Evolutionary conservation across 92 coral and sea anemone genomes (phyloP).

Genomic region (Heliopora coerulea): DNA sequence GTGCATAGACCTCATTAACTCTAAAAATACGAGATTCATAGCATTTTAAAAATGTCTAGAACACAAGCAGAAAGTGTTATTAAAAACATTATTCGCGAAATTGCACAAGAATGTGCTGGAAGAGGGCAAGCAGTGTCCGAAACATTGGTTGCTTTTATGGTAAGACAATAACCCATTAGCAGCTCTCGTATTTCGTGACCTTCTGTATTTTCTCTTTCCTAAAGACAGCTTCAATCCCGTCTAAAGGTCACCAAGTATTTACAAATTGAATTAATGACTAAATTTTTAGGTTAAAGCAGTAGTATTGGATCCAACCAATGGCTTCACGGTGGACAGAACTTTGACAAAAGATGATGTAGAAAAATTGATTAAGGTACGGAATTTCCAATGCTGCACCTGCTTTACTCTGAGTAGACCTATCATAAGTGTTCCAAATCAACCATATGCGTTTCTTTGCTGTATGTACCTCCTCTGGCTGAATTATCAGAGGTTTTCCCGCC

Average conservation of each 20-base stretch:
- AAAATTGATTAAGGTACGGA: slow-evolving; percentile 82
- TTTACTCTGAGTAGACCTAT: too few relatives aligned
- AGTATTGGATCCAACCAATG: slow-evolving; percentile 95
- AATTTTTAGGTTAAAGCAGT: slow-evolving; percentile 92
- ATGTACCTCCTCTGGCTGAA: too few relatives aligned
- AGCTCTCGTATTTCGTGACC: not conserved
- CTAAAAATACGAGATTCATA: not conserved
- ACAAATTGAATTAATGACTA: too few relatives aligned
- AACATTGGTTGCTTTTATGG: slow-evolving; percentile 97
- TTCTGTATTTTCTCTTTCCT: not conserved
- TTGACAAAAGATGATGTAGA: slow-evolving; percentile 98
- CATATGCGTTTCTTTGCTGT: too few relatives aligned
- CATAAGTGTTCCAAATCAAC: too few relatives aligned
- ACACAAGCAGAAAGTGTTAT: slow-evolving; percentile 99
- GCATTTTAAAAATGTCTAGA: slow-evolving; percentile 68
- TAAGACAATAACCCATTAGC: slow-evolving; percentile 1
- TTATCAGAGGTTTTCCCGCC: too few relatives aligned
- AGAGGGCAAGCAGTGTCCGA: slow-evolving; percentile 98
- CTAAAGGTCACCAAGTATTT: too few relatives aligned
- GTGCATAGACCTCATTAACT: not conserved
- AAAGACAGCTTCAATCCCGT: not conserved
- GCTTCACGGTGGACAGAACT: slow-evolving; percentile 96
- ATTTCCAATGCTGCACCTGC: too few relatives aligned
- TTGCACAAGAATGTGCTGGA: slow-evolving; percentile 97
- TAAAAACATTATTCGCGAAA: slow-evolving; percentile 94